Conservation (phyloP, 2,888 invertebrate genomes). For the Parnassius smintheus region DNA sequence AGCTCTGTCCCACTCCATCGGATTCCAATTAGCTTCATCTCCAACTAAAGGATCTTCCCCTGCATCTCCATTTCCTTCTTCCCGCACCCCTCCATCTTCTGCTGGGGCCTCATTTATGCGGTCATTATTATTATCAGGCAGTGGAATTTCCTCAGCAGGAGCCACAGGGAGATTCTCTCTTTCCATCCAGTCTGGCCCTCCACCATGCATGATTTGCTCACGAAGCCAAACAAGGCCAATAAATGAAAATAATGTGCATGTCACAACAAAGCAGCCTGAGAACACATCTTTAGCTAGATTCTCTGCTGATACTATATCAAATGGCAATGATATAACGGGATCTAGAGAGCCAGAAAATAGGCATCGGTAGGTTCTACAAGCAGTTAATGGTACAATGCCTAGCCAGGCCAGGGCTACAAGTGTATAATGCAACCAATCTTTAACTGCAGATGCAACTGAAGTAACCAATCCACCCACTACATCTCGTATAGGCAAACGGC, state of each 20-base stretch:
- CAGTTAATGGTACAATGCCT: conserved; percentile 96
- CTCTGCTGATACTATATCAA: conserved; percentile 96
- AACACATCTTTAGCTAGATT: conserved; percentile 96
- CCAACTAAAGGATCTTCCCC: conserved; percentile 81
- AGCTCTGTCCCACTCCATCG: conserved; percentile 98
- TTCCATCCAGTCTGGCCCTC: conserved; percentile 98
- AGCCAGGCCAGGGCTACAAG: conserved; percentile 98
- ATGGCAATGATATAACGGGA: conserved; percentile 91
- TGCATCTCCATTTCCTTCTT: conserved; percentile 63
- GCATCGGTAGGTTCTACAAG: conserved; percentile 96
- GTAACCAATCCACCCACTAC: conserved; percentile 94
- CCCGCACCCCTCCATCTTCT: conserved; percentile 55
- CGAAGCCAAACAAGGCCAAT: conserved; percentile 98
- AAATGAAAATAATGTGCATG: conserved; percentile 96
- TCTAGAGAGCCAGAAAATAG: conserved; percentile 95
- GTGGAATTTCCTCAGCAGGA: conserved; percentile 68
- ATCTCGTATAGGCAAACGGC: conserved; percentile 95
- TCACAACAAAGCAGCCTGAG: conserved; percentile 97
- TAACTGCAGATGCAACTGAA: conserved; percentile 94
- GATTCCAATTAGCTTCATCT: conserved; percentile 97
- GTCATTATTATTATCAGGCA: conserved; percentile 76
- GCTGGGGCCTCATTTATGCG: conserved; percentile 61
- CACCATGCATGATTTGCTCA: conserved; percentile 98
- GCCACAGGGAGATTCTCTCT: conserved; percentile 82
- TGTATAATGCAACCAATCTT: conserved; percentile 98